Evolutionary conservation across 2,113 vertebrate genomes (phyloP).

Genomic region (Xyrauchen texanus): DNA sequence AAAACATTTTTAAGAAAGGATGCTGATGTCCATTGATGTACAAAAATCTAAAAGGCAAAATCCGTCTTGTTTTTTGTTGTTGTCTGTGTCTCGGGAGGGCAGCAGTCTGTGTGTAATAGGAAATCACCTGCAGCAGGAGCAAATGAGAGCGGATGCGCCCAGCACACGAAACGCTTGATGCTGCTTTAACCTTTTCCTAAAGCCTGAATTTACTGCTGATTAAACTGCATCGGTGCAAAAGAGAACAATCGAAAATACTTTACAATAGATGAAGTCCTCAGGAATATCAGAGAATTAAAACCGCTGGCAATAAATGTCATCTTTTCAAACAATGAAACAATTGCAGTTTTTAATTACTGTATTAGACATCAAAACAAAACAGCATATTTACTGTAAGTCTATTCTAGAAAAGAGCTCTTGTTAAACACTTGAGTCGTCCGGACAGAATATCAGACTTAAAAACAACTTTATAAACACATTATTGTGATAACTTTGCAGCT

Average conservation of each 20-base stretch:
- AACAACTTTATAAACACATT: too few species aligned
- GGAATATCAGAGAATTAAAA: conserved; percentile 22
- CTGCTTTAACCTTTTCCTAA: conserved; percentile 48
- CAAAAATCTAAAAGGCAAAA: background rate
- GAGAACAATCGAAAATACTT: conserved; percentile 52
- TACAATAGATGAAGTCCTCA: conserved; percentile 42
- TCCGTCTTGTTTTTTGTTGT: background rate
- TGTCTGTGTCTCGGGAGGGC: conserved; percentile 14
- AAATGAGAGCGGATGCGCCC: conserved; percentile 47
- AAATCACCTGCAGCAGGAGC: conserved; percentile 54
- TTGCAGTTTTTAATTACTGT: background rate
- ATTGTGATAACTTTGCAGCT: too few species aligned
- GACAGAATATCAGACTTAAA: background rate
- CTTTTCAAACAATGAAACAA: conserved; percentile 2
- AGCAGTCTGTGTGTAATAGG: conserved; percentile 30
- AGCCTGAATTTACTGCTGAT: conserved; percentile 59
- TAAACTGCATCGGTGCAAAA: conserved; percentile 58
- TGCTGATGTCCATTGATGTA: background rate
- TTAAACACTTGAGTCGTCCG: too few species aligned
- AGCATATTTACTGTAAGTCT: too few species aligned
- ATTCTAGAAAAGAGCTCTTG: too few species aligned
- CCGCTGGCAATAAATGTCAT: background rate
- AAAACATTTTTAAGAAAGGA: too few species aligned
- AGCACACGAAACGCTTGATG: conserved; percentile 19
- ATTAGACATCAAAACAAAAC: background rate